Conservation (phyloP, 2,113 vertebrate species). For the Eclectus roratus region DNA sequence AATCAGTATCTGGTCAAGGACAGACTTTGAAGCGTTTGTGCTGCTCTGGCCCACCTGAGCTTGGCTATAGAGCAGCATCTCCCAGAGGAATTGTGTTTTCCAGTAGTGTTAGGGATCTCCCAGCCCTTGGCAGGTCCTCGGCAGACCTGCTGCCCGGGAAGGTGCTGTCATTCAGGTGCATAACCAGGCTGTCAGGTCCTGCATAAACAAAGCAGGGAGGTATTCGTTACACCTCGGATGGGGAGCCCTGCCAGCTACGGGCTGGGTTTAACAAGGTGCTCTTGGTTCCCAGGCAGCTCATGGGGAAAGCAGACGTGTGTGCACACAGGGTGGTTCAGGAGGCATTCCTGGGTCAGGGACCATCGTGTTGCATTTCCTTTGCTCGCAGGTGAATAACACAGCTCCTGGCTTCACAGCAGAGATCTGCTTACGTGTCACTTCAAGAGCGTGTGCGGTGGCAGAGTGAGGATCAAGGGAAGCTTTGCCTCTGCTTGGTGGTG, state of each 20-base stretch:
- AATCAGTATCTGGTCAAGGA: constrained; percentile 11
- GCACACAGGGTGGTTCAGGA: neutral
- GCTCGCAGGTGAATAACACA: neutral
- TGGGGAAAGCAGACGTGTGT: neutral
- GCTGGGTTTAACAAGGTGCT: constrained; percentile 13
- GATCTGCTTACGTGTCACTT: rapidly evolving
- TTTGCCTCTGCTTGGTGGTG: neutral
- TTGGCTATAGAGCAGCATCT: neutral
- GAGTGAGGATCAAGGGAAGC: neutral
- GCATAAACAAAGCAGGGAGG: constrained; percentile 56
- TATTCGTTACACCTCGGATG: neutral
- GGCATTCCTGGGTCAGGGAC: rapidly evolving
- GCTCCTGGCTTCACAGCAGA: neutral
- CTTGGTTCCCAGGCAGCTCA: neutral
- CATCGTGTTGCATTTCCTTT: rapidly evolving
- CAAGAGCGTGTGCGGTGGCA: rapidly evolving
- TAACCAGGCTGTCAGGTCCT: neutral
- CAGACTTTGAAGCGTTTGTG: neutral
- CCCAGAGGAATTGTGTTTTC: neutral
- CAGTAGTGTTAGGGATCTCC: rapidly evolving
- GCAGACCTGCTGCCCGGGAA: neutral
- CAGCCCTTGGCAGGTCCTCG: neutral
- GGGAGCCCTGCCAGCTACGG: constrained; percentile 8
- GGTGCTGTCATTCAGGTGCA: neutral
- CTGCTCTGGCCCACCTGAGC: neutral